Conservation (phyloP, 2,113 vertebrate genomes). For the Alexandromys fortis region DNA sequence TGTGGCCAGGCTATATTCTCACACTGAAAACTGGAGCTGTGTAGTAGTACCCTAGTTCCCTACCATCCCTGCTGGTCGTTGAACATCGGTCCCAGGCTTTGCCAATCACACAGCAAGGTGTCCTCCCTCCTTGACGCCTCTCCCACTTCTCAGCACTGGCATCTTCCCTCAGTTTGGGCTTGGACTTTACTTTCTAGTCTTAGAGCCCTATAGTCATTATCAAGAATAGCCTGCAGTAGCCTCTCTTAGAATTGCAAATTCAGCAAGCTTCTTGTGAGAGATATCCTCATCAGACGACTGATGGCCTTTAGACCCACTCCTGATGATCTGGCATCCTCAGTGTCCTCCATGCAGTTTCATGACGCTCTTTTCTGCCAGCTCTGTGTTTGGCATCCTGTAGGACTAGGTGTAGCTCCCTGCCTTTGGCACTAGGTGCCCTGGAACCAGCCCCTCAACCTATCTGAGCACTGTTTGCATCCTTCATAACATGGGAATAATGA, state of each 20-base stretch:
- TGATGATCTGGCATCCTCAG: neutral
- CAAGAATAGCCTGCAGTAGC: neutral
- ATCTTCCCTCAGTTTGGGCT: neutral
- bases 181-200: neutral
- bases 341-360: neutral
- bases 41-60: neutral
- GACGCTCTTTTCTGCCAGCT: neutral
- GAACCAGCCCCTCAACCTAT: neutral
- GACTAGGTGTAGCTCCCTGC: neutral
- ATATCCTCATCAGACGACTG: neutral
- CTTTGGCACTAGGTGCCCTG: neutral
- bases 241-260: neutral
- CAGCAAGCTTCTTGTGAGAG: neutral
- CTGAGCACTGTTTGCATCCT: neutral
- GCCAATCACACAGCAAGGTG: neutral
- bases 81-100: neutral
- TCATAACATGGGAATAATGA: neutral
- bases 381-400: neutral
- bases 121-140: neutral
- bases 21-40: neutral
- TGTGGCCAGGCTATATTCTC: neutral
- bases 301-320: neutral
- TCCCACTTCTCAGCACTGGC: neutral
- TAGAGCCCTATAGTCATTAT: neutral
- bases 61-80: neutral